Percentiles rank a stretch among this genome's conserved stretches.
These are phyloP conservation scores for Oreochromis tanganicae DNA, from an alignment of 2,113 vertebrate species.

Conservation along the genomic window DNA sequence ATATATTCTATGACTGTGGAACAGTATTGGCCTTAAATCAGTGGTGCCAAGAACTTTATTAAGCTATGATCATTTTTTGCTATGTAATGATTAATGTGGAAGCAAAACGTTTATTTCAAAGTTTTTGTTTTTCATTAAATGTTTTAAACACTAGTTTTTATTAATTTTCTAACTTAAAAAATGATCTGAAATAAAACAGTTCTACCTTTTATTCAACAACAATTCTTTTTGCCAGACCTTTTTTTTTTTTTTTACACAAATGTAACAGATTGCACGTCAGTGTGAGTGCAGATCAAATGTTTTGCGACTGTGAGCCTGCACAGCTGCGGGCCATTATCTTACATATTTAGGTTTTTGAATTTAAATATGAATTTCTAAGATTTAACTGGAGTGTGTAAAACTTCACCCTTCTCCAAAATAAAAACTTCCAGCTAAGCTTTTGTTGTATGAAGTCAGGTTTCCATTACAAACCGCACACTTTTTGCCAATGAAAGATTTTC, in stretches of 20 bases:
- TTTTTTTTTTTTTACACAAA: not conserved
- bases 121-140: not conserved
- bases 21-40: not conserved
- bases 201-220: not conserved
- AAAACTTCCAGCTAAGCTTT: not conserved
- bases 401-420: not conserved
- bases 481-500: not conserved
- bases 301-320: not conserved
- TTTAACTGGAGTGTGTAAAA: not conserved
- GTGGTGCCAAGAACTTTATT: rapidly evolving
- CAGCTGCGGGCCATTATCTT: not conserved
- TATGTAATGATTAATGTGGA: not conserved
- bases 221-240: not conserved
- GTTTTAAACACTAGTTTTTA: not conserved
- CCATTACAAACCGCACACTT: not conserved
- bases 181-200: not conserved
- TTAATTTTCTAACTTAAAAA: not conserved
- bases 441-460: not conserved
- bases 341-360: not conserved
- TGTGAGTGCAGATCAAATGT: not conserved
- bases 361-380: not conserved
- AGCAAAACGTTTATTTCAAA: not conserved
- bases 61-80: not conserved
- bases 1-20: not conserved
- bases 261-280: rapidly evolving